phyloP scores from a whole-genome alignment of 1,140 invertebrate genomes.

The Pentalonia nigronervosa region DNA sequence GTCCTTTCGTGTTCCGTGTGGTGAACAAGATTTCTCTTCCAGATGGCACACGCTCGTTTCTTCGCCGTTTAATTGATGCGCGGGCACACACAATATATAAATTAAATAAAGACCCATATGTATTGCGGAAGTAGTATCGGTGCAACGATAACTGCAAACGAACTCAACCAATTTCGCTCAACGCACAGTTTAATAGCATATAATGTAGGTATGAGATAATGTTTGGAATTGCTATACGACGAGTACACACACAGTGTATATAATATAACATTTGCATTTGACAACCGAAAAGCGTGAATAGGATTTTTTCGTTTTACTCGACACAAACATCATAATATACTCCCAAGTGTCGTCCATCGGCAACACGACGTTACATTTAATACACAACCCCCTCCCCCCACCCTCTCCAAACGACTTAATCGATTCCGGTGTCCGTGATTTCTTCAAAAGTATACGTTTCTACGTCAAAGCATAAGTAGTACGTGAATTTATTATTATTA shows the following conservation, averaged over 20 bases:
- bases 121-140: neutral
- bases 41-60: neutral
- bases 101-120: neutral
- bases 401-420: neutral
- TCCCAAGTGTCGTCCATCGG: neutral
- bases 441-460: neutral
- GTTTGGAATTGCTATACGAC: neutral
- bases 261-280: neutral
- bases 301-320: neutral
- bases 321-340: neutral
- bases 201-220: no score
- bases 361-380: neutral
- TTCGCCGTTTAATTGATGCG: neutral
- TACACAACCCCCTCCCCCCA: no score
- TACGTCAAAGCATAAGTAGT: neutral
- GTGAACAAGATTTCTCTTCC: neutral
- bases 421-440: neutral
- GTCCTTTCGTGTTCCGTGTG: neutral
- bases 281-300: neutral
- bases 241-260: neutral
- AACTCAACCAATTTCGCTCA: neutral
- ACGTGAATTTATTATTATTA: neutral
- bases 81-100: neutral
- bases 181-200: neutral
- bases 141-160: neutral